These are phyloP conservation scores for Wiebesia pumilae DNA, from an alignment of 1,140 invertebrate genomes.

Conservation along the genomic window DNA sequence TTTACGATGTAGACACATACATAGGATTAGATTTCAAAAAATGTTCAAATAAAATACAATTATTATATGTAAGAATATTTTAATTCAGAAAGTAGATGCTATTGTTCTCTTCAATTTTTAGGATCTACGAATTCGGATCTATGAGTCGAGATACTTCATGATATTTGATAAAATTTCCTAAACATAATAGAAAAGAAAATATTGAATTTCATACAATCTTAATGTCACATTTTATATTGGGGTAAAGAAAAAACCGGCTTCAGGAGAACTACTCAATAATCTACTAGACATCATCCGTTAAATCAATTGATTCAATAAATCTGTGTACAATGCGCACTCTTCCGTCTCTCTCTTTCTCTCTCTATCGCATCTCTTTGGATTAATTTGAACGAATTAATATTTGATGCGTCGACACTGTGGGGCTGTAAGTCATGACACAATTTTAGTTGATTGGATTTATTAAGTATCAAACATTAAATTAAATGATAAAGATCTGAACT, in stretches of 20 bases:
- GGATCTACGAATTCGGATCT: background rate
- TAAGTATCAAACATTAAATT: constrained; percentile 50
- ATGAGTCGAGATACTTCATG: background rate
- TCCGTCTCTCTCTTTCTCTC: background rate
- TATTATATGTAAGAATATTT: background rate
- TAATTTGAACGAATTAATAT: constrained; percentile 74
- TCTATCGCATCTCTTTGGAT: constrained; percentile 65
- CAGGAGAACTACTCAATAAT: constrained; percentile 28
- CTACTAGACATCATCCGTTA: constrained; percentile 64
- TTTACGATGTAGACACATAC: no score
- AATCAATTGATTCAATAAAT: constrained; percentile 75
- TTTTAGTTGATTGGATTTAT: constrained; percentile 47
- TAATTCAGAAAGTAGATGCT: background rate
- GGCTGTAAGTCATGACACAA: constrained; percentile 60
- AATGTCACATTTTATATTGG: background rate
- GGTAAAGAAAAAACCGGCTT: background rate
- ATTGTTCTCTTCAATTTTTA: background rate
- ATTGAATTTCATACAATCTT: constrained; percentile 42
- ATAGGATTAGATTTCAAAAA: no score
- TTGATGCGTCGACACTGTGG: constrained; percentile 68
- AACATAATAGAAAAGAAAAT: constrained; percentile 3
- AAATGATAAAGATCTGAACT: constrained; percentile 12
- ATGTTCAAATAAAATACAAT: no score
- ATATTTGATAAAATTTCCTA: constrained; percentile 27
- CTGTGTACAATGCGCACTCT: constrained; percentile 65